Conservation (phyloP, 2,888 invertebrate species). For the Polyommatus icarus region DNA sequence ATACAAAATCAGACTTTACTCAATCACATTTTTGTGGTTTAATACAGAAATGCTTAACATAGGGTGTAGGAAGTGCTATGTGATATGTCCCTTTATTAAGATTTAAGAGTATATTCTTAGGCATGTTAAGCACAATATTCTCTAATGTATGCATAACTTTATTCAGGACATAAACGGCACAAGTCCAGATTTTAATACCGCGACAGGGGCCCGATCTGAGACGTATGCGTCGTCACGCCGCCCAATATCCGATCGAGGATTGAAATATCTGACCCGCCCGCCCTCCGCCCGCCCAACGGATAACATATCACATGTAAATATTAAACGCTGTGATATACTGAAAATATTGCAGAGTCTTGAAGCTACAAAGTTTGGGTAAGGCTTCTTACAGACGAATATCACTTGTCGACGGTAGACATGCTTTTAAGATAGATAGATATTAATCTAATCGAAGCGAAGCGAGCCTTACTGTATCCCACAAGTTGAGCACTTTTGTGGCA, state of each 20-base stretch:
- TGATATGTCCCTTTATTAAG: too few species aligned
- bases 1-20: too few species aligned
- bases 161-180: conserved; percentile 36
- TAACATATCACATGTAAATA: conserved; percentile 22
- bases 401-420: too few species aligned
- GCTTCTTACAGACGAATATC: background rate
- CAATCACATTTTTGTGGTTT: too few species aligned
- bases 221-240: conserved; percentile 76
- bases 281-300: conserved; percentile 29
- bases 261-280: conserved; percentile 75
- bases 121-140: background rate
- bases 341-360: background rate
- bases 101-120: too few species aligned
- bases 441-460: too few species aligned
- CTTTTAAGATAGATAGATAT: too few species aligned
- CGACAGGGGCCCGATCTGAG: conserved; percentile 67
- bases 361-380: background rate
- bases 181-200: conserved; percentile 68
- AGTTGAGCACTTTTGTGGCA: too few species aligned
- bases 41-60: too few species aligned
- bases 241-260: conserved; percentile 77
- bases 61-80: too few species aligned
- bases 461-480: too few species aligned
- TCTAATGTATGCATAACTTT: conserved; percentile 15
- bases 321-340: background rate